phyloP scores from a whole-genome alignment of 1,140 invertebrate species.

The Diabrotica undecimpunctata region DNA sequence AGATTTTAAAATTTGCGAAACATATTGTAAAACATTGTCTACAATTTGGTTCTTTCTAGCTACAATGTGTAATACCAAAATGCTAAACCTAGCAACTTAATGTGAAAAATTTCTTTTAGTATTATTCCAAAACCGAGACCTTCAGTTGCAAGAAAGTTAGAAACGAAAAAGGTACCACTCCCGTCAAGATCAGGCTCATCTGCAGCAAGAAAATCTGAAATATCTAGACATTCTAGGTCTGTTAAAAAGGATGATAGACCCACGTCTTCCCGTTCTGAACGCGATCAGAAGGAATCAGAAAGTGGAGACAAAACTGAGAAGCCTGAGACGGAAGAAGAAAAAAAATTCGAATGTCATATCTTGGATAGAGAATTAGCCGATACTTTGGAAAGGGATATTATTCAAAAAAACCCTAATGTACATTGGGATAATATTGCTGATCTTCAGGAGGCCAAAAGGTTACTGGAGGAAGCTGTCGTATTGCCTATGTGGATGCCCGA shows the following conservation, averaged over 20 bases:
- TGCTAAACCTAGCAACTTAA: too few relatives aligned
- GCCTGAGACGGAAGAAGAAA: slow-evolving; percentile 72
- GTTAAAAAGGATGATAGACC: slow-evolving; percentile 44
- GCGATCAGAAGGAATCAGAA: slow-evolving; percentile 47
- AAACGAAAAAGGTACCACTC: slow-evolving; percentile 33
- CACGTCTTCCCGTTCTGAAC: slow-evolving; percentile 43
- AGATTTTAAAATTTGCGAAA: too few relatives aligned
- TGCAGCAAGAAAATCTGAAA: slow-evolving; percentile 35
- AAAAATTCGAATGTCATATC: slow-evolving; percentile 86
- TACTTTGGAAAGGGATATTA: slow-evolving; percentile 92
- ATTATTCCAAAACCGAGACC: slow-evolving; percentile 38
- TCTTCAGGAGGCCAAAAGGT: slow-evolving; percentile 87
- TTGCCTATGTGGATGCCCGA: slow-evolving; percentile 98
- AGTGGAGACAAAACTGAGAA: slow-evolving; percentile 63
- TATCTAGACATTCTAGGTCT: slow-evolving; percentile 20
- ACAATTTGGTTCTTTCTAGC: too few relatives aligned
- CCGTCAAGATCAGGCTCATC: slow-evolving; percentile 36
- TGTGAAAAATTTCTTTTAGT: neutral
- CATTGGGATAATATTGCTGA: slow-evolving; percentile 98
- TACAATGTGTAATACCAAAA: too few relatives aligned
- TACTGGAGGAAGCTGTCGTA: slow-evolving; percentile 96
- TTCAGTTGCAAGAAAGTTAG: slow-evolving; percentile 35
- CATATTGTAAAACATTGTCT: too few relatives aligned
- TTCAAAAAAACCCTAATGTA: slow-evolving; percentile 97
- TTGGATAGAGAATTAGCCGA: slow-evolving; percentile 93